These are phyloP conservation scores for Chrysocyon brachyurus DNA, from an alignment of 2,797 vertebrate genomes.

Conservation along the genomic window DNA sequence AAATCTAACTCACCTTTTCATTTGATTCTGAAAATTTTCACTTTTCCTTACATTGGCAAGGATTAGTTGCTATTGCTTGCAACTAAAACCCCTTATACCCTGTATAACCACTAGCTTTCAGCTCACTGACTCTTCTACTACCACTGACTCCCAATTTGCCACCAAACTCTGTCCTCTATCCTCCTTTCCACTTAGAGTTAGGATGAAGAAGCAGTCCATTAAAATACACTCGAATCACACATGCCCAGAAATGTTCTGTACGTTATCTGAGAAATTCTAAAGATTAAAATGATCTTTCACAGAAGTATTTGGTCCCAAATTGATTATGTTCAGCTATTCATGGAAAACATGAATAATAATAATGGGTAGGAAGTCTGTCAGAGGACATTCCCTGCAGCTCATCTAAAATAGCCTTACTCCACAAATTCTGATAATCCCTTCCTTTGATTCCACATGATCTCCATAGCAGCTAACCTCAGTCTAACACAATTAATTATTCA, in stretches of 20 bases:
- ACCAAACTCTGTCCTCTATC: neutral
- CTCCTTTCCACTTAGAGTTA: neutral
- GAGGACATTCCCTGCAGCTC: neutral
- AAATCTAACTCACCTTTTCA: constrained; percentile 21
- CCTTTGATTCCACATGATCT: neutral
- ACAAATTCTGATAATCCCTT: constrained; percentile 9
- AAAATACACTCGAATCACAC: neutral
- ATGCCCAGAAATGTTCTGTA: neutral
- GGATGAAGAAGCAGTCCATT: constrained; percentile 3
- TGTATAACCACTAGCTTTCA: neutral
- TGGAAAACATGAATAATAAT: neutral
- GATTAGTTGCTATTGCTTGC: neutral
- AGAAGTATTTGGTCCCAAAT: constrained; percentile 25
- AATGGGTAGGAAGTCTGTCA: neutral
- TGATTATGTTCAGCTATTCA: neutral
- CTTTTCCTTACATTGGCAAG: constrained; percentile 30
- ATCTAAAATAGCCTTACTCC: neutral
- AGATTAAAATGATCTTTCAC: constrained; percentile 41
- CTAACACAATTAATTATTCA: constrained; percentile 46
- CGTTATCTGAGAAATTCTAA: constrained; percentile 19
- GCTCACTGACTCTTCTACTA: neutral
- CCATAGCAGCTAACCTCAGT: neutral
- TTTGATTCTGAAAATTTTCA: constrained; percentile 2
- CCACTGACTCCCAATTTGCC: neutral
- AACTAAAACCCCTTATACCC: neutral